phyloP scores from a whole-genome alignment of 2,888 invertebrate genomes.

The Cantharis nigra region DNA sequence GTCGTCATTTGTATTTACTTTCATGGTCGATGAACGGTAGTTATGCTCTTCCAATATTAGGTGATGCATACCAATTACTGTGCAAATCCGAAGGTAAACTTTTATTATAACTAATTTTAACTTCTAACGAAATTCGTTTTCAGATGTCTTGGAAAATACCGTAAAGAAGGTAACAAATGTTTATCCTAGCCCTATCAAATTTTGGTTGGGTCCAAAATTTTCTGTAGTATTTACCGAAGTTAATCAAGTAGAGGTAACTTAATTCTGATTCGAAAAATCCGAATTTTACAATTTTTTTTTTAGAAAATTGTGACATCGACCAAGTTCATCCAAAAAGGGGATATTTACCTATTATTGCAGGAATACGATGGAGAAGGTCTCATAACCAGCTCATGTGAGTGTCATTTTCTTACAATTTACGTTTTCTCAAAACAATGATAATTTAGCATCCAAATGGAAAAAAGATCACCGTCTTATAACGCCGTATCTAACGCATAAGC shows the following conservation, averaged over 20 bases:
- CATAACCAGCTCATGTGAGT: not conserved
- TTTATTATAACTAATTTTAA: too few relatives aligned
- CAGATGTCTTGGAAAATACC: conserved; percentile 5
- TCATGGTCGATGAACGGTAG: conserved; percentile 5
- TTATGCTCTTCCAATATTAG: conserved; percentile 4
- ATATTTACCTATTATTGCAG: conserved; percentile 11
- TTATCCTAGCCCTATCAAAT: conserved; percentile 6
- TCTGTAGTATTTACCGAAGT: conserved; percentile 4
- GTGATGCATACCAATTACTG: not conserved
- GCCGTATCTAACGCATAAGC: conserved; percentile 6
- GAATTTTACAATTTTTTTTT: not conserved
- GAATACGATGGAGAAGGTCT: conserved; percentile 12
- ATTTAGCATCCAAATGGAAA: conserved; percentile 16
- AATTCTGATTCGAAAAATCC: not conserved
- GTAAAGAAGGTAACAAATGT: not conserved
- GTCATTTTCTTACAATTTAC: too few relatives aligned
- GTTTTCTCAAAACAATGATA: not conserved
- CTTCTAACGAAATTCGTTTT: not conserved
- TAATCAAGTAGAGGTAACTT: conserved; percentile 7
- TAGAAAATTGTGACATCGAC: conserved; percentile 11
- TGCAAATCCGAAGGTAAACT: conserved; percentile 14
- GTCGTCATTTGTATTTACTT: conserved; percentile 5
- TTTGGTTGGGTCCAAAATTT: conserved; percentile 26
- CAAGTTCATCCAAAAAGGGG: conserved; percentile 6
- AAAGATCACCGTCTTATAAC: conserved; percentile 2